Evolutionary conservation across 1,140 invertebrate genomes (phyloP).

Genomic region (Leptopilina clavipes): DNA sequence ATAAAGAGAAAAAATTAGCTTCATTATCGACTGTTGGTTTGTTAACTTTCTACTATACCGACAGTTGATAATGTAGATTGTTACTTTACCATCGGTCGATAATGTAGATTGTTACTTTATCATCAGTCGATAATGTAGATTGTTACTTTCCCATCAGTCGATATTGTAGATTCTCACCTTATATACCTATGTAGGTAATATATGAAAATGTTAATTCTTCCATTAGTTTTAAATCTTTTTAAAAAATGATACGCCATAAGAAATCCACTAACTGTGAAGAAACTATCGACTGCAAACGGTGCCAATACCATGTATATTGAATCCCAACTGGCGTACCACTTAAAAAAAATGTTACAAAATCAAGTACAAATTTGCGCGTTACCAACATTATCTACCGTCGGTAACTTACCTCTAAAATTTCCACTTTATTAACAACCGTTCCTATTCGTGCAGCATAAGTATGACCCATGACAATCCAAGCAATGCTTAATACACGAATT

Average conservation of each 20-base stretch:
- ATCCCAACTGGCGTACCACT: neutral
- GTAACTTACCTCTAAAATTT: neutral
- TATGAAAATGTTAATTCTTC: neutral
- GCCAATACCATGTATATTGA: neutral
- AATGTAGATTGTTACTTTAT: neutral
- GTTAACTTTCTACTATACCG: too few species aligned
- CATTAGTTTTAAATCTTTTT: neutral
- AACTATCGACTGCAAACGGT: neutral
- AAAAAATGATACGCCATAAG: neutral
- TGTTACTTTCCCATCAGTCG: too few species aligned
- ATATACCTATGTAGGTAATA: neutral
- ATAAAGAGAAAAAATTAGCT: neutral
- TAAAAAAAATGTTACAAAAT: neutral
- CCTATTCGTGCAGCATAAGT: constrained; percentile 53
- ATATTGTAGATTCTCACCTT: neutral
- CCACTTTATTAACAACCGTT: neutral
- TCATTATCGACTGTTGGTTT: neutral
- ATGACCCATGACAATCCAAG: constrained; percentile 71
- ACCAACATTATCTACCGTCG: too few species aligned
- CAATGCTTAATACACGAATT: constrained; percentile 66
- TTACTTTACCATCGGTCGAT: neutral
- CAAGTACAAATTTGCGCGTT: too few species aligned
- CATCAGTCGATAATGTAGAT: too few species aligned
- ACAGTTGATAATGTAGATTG: neutral
- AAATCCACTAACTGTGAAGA: neutral